Evolutionary conservation across 2,797 vertebrate species (phyloP).

Genomic region (Tenualosa ilisha): DNA sequence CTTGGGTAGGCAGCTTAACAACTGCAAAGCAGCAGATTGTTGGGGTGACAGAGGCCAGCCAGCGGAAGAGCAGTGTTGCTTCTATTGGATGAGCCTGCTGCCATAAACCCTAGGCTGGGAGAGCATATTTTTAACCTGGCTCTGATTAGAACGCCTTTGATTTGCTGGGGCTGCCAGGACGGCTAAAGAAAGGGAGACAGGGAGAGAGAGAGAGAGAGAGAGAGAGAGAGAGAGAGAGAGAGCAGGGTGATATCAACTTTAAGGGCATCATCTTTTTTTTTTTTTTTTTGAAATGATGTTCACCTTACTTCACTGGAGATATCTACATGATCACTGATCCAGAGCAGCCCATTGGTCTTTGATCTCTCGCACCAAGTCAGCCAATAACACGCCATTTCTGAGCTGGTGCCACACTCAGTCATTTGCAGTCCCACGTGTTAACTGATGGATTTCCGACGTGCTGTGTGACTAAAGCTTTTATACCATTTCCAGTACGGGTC

Average conservation of each 20-base stretch:
- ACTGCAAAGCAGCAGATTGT: not conserved
- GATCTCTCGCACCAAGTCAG: not conserved
- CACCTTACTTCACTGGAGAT: not conserved
- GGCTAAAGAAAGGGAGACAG: no score
- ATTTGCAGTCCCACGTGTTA: not conserved
- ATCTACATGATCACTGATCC: not conserved
- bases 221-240: no score
- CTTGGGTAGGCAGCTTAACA: not conserved
- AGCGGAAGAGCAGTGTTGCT: not conserved
- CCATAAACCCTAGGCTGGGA: not conserved
- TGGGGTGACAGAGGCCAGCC: not conserved
- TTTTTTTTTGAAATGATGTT: not conserved
- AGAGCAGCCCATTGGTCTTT: not conserved
- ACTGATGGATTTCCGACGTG: not conserved
- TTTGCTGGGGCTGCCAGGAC: not conserved
- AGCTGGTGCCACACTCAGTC: not conserved
- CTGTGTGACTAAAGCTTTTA: not conserved
- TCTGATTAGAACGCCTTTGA: not conserved
- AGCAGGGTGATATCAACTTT: not conserved
- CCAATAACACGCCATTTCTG: not conserved
- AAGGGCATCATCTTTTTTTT: not conserved
- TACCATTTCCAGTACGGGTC: not conserved
- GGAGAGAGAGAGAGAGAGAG: no score
- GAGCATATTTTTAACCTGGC: conserved; percentile 18
- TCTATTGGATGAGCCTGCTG: not conserved